phyloP scores from a whole-genome alignment of 2,113 vertebrate genomes.

The Pseudorasbora parva region DNA sequence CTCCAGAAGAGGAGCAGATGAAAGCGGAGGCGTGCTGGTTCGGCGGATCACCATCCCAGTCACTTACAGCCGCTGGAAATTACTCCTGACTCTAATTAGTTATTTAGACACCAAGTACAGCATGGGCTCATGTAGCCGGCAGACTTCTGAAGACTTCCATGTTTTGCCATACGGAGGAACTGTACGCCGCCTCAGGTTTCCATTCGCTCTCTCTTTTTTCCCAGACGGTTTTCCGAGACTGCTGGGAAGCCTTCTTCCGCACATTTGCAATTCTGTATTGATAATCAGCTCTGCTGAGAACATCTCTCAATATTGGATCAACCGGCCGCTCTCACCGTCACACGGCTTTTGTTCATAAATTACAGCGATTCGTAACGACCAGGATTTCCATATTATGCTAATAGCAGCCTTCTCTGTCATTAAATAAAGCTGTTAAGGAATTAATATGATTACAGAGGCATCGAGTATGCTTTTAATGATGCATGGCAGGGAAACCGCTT shows the following conservation, averaged over 20 bases:
- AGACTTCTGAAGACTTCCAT: conserved; percentile 60
- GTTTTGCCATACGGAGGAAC: conserved; percentile 44
- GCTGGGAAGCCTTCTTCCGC: conserved; percentile 2
- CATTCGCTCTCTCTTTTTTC: conserved; percentile 25
- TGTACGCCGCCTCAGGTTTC: conserved; percentile 15
- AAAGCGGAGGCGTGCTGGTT: conserved; percentile 43
- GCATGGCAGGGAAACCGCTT: conserved; percentile 72
- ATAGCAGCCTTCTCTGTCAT: conserved; percentile 81
- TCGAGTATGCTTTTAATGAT: conserved; percentile 68
- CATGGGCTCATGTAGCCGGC: conserved; percentile 34
- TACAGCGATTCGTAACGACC: conserved; percentile 75
- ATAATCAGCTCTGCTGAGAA: conserved; percentile 54
- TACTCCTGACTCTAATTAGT: conserved; percentile 68
- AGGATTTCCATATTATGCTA: conserved; percentile 81
- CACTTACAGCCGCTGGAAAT: conserved; percentile 63
- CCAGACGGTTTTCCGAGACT: neutral
- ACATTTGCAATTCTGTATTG: conserved; percentile 64
- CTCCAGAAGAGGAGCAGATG: conserved; percentile 49
- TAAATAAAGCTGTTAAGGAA: conserved; percentile 82
- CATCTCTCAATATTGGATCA: conserved; percentile 65
- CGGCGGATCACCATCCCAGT: conserved; percentile 60
- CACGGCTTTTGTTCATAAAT: conserved; percentile 72
- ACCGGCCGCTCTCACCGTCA: conserved; percentile 46
- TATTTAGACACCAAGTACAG: conserved; percentile 73
- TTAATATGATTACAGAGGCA: conserved; percentile 72